Conservation (phyloP, 1,140 invertebrate species). For the Drosophila bipectinata region DNA sequence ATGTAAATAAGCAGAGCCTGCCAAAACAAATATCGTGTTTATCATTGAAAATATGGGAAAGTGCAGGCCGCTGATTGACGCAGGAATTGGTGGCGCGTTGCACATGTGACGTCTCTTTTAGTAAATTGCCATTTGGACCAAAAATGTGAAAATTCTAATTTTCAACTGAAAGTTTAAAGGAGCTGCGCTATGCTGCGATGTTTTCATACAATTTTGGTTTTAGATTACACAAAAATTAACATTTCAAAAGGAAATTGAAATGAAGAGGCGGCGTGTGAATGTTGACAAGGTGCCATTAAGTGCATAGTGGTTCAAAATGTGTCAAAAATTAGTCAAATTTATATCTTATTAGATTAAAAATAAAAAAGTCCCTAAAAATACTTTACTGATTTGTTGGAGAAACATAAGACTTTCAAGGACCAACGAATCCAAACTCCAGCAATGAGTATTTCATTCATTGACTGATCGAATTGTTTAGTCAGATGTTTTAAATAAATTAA, state of each 20-base stretch:
- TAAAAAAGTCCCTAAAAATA: background rate
- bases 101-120: slow-evolving; percentile 34
- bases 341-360: background rate
- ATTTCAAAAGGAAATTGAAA: slow-evolving; percentile 31
- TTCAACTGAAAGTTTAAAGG: slow-evolving; percentile 7
- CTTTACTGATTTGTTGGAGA: background rate
- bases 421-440: slow-evolving; percentile 5
- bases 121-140: slow-evolving; percentile 20
- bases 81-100: slow-evolving; percentile 27
- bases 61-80: slow-evolving; percentile 48
- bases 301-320: slow-evolving; percentile 34
- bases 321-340: background rate
- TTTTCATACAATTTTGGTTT: slow-evolving; percentile 61
- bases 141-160: slow-evolving; percentile 7
- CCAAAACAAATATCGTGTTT: slow-evolving; percentile 70
- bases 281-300: slow-evolving; percentile 60
- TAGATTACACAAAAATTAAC: slow-evolving; percentile 46
- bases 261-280: slow-evolving; percentile 19
- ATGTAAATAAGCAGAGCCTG: slow-evolving; percentile 69
- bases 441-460: slow-evolving; percentile 42
- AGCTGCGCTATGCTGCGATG: background rate
- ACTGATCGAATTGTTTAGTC: slow-evolving; percentile 44
- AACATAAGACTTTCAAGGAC: background rate
- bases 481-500: slow-evolving; percentile 57
- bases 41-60: slow-evolving; percentile 58